Conservation (phyloP, 2,888 invertebrate species). For the Drosophila villosipedis region DNA sequence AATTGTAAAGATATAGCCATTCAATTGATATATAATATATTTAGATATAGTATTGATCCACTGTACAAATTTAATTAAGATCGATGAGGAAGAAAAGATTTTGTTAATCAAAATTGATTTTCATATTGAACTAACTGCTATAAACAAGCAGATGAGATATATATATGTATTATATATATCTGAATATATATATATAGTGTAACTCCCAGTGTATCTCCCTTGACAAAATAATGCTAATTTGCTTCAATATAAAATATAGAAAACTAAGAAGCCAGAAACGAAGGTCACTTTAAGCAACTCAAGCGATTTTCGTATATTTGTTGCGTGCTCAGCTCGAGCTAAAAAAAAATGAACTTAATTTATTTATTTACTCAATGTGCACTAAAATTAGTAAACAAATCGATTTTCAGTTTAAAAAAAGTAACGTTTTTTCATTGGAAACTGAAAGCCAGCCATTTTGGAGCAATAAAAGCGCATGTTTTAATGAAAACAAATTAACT, state of each 20-base stretch:
- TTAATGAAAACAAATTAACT: slow-evolving; percentile 81
- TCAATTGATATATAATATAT: neutral
- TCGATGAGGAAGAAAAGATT: neutral
- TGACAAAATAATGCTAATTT: neutral
- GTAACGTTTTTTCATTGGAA: neutral
- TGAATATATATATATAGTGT: neutral
- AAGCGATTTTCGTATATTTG: neutral
- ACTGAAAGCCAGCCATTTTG: slow-evolving; percentile 28
- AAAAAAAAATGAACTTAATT: neutral
- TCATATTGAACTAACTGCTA: neutral
- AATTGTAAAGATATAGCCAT: neutral
- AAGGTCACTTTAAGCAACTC: neutral
- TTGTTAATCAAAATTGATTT: neutral
- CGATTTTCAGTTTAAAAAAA: neutral
- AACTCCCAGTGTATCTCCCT: neutral
- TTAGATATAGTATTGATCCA: neutral
- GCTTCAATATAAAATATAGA: neutral
- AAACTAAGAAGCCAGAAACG: neutral
- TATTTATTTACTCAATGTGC: neutral
- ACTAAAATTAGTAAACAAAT: neutral
- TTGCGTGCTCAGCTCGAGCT: neutral
- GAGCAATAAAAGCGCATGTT: slow-evolving; percentile 28
- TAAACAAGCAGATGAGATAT: neutral
- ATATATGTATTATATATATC: neutral
- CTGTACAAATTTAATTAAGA: neutral